Evolutionary conservation across 1,140 invertebrate genomes (phyloP).

Genomic region (Penaeus chinensis): DNA sequence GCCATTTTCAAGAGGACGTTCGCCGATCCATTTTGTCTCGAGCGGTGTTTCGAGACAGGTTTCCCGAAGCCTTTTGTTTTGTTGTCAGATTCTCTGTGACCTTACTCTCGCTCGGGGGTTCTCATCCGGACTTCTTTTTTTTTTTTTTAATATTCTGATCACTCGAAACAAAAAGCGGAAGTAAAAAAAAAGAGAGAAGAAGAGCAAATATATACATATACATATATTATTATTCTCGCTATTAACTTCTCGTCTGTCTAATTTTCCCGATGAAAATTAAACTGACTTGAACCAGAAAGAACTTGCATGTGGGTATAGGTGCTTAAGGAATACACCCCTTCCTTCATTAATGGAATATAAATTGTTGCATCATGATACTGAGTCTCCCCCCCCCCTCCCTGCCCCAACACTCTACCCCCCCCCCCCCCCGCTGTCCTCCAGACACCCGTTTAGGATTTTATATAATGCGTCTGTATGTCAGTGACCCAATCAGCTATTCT

Average conservation of each 20-base stretch:
- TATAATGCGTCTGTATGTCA: background rate
- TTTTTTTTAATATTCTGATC: background rate
- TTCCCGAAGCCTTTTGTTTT: too few relatives aligned
- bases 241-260: constrained; percentile 41
- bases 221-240: background rate
- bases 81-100: too few relatives aligned
- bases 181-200: background rate
- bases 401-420: background rate
- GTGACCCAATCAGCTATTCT: background rate
- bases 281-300: constrained; percentile 40
- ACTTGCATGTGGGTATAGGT: background rate
- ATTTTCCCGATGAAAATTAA: constrained; percentile 51
- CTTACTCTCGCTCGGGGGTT: too few relatives aligned
- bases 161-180: background rate
- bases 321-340: too few relatives aligned
- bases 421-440: too few relatives aligned
- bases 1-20: background rate
- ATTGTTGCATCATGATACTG: background rate
- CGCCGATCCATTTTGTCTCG: background rate
- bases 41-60: too few relatives aligned
- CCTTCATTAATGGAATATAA: background rate
- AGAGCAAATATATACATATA: background rate
- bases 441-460: too few relatives aligned
- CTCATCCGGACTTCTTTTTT: too few relatives aligned
- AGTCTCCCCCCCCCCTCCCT: background rate